Percentiles rank a stretch among this genome's conserved stretches.
These are phyloP conservation scores for Bombus picipes DNA, from an alignment of 1,140 invertebrate genomes.

Conservation along the genomic window DNA sequence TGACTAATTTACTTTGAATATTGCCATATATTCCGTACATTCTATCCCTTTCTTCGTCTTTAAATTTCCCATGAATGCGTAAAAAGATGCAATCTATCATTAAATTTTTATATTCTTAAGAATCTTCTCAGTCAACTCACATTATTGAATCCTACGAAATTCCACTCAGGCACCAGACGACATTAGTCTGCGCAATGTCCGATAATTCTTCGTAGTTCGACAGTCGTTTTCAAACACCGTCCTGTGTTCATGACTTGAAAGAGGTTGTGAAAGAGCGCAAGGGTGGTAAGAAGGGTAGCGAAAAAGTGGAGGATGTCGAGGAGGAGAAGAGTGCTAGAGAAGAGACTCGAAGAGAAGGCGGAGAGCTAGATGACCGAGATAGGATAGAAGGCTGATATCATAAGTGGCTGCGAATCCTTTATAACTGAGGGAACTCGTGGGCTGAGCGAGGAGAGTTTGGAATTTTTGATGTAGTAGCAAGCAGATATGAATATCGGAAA, in stretches of 20 bases:
- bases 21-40: too few relatives aligned
- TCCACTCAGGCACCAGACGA: neutral
- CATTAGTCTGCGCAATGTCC: neutral
- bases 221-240: neutral
- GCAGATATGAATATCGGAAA: constrained; percentile 81
- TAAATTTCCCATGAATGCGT: too few relatives aligned
- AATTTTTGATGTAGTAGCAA: constrained; percentile 81
- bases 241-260: neutral
- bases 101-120: too few relatives aligned
- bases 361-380: constrained; percentile 39
- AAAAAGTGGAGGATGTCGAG: neutral
- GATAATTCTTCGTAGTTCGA: neutral
- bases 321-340: neutral
- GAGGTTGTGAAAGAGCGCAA: neutral
- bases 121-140: too few relatives aligned
- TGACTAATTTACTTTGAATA: too few relatives aligned
- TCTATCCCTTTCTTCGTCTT: too few relatives aligned
- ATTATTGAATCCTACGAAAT: too few relatives aligned
- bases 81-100: too few relatives aligned
- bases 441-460: constrained; percentile 73
- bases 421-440: constrained; percentile 72
- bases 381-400: constrained; percentile 75
- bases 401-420: constrained; percentile 81
- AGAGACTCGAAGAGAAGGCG: constrained; percentile 9
- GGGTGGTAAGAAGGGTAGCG: neutral